Conservation (phyloP, 2,113 vertebrate genomes). For the Platichthys stellatus region DNA sequence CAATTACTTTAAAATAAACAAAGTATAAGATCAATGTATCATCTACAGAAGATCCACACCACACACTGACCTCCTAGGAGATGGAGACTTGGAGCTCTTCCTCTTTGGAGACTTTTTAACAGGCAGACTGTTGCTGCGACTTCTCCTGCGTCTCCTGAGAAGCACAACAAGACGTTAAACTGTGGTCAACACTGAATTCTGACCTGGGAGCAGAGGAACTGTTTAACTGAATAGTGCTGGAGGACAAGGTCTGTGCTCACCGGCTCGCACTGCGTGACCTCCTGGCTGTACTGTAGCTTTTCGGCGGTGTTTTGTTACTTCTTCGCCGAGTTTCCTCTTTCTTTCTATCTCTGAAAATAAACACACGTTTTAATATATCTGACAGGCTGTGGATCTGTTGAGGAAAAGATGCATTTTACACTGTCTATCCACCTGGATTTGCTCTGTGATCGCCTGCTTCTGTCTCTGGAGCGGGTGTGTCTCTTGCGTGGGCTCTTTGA, state of each 20-base stretch:
- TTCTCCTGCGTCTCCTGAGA: conserved; percentile 84
- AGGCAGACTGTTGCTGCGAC: conserved; percentile 86
- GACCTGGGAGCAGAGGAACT: no score
- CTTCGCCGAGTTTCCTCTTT: conserved; percentile 93
- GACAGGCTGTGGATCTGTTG: background rate
- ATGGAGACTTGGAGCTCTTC: conserved; percentile 89
- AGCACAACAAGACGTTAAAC: background rate
- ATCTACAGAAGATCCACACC: background rate
- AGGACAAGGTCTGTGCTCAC: conserved; percentile 70
- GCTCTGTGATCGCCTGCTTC: conserved; percentile 86
- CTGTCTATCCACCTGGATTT: conserved; percentile 84
- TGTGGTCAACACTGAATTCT: background rate
- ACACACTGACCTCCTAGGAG: conserved; percentile 88
- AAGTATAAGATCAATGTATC: no score
- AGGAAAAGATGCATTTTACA: background rate
- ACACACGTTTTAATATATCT: background rate
- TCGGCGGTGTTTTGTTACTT: conserved; percentile 95
- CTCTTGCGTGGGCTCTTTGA: conserved; percentile 92
- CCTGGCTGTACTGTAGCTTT: conserved; percentile 96
- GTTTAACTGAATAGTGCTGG: background rate
- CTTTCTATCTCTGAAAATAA: conserved; percentile 89
- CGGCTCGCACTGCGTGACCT: conserved; percentile 92
- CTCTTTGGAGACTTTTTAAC: conserved; percentile 93
- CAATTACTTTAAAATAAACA: background rate
- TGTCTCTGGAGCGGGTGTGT: conserved; percentile 88